Base-by-base conservation (phyloP, 2,888 invertebrate species). In the Caenorhabditis becei region DNA sequence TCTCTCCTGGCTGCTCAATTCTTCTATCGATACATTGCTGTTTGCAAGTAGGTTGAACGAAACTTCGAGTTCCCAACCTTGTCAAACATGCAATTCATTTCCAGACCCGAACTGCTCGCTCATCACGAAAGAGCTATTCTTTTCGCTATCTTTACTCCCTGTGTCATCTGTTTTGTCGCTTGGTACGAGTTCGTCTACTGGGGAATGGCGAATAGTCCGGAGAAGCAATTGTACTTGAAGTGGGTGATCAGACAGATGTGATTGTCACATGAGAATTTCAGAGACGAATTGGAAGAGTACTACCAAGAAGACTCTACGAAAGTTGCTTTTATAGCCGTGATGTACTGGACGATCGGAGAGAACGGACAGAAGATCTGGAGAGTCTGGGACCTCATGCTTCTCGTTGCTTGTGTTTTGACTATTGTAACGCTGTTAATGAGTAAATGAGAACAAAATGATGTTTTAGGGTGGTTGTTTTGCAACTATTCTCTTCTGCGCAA, bases 1-100 rank as follows among this genome's bases (percentile, higher is more conserved):
- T 74, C 74, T 2, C 65, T 74, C 1, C 35, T 74, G 7, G 74
- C 74, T 18, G 74, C 74, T 24, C 74, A 74, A 20, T 74, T 74
- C 47, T 65, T 56, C 56, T 74, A 74, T 23, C 74, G 74, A 10
- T 74, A 74, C 28, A 20, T 74, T 11, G 74, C 59, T 8, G 74
- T 74, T 41, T 74, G 74, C 59, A 65, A 63, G 74, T 74, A 47
- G 14, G 2, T 26, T n/a, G 10, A 11, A 0, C 26, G 7, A n/a
- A 18, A 23, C 4, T 11, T 14, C n/a, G n/a, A n/a, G n/a, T n/a
- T n/a, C n/a, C n/a, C n/a, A n/a, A n/a, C n/a, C n/a, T n/a, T n/a
- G n/a, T n/a, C n/a, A n/a, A n/a, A n/a, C n/a, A n/a, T n/a, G n/a
- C n/a, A n/a, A n/a, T n/a, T n/a, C n/a, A n/a, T 3, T 44, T 44